Evolutionary conservation across 2,797 vertebrate genomes (phyloP).

Genomic region (Etheostoma perlongum): DNA sequence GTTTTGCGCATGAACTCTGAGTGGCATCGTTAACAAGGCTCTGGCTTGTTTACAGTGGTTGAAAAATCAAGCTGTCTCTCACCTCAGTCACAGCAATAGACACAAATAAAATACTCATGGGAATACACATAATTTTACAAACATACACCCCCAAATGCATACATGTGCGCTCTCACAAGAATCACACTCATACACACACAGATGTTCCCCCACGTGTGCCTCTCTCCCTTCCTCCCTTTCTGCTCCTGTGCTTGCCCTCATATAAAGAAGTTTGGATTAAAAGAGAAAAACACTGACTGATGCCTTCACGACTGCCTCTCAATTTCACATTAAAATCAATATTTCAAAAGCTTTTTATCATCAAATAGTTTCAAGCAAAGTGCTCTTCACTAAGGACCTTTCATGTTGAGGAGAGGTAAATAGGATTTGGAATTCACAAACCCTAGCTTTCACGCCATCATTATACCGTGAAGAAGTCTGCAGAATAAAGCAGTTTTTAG

Average conservation of each 20-base stretch:
- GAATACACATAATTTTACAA: background rate
- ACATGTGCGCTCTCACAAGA: background rate
- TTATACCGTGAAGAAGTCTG: slow-evolving; percentile 59
- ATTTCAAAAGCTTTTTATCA: slow-evolving; percentile 78
- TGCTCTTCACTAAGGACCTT: slow-evolving; percentile 58
- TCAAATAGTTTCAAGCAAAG: slow-evolving; percentile 71
- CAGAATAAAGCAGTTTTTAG: slow-evolving; percentile 33
- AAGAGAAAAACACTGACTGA: slow-evolving; percentile 64
- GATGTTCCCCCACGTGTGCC: slow-evolving; percentile 27
- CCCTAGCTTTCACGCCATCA: slow-evolving; percentile 59
- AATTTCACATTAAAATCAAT: slow-evolving; percentile 80
- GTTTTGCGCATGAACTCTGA: slow-evolving; percentile 70
- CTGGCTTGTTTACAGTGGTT: slow-evolving; percentile 67
- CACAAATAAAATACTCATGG: slow-evolving; percentile 10
- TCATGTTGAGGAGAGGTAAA: slow-evolving; percentile 71
- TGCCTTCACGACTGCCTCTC: slow-evolving; percentile 59
- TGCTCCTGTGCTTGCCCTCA: slow-evolving; percentile 39
- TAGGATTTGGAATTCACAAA: slow-evolving; percentile 71
- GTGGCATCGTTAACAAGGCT: slow-evolving; percentile 70
- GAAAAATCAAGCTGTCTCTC: slow-evolving; percentile 61
- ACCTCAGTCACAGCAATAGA: slow-evolving; percentile 36
- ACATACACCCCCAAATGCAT: slow-evolving; percentile 9
- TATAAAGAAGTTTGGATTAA: slow-evolving; percentile 67
- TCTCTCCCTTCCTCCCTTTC: background rate
- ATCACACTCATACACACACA: slow-evolving; percentile 12